Evolutionary conservation across 1,140 invertebrate genomes (phyloP).

Genomic region (Gryon sp.): DNA sequence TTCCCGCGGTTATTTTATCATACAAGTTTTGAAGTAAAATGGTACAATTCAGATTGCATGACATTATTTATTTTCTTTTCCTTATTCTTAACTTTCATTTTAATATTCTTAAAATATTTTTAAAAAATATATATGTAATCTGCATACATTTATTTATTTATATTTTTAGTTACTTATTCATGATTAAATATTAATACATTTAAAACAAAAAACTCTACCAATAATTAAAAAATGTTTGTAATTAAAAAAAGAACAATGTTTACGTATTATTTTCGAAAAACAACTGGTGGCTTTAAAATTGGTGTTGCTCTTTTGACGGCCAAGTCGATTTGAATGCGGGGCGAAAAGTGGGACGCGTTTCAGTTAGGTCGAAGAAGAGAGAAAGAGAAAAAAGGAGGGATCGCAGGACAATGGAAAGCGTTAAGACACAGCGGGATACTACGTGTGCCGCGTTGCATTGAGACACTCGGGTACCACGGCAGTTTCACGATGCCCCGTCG

Average conservation of each 20-base stretch:
- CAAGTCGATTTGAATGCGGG: conserved; percentile 32
- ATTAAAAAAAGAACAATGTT: too few relatives aligned
- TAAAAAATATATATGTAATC: too few relatives aligned
- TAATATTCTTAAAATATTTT: too few relatives aligned
- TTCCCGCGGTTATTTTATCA: conserved; percentile 11
- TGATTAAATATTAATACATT: too few relatives aligned
- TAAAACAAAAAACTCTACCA: too few relatives aligned
- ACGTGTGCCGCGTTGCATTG: conserved; percentile 62
- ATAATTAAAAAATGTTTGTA: too few relatives aligned
- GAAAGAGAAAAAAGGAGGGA: conserved; percentile 46
- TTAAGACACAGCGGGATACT: conserved; percentile 62
- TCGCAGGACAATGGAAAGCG: conserved; percentile 62
- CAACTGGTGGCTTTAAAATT: conserved; percentile 12
- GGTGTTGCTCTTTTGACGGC: conserved; percentile 53
- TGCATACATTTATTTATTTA: too few relatives aligned
- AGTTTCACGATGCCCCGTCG: conserved; percentile 61
- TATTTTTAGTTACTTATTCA: too few relatives aligned
- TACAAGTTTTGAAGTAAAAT: neutral
- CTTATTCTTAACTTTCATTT: too few relatives aligned
- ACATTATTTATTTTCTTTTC: too few relatives aligned
- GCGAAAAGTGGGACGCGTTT: conserved; percentile 58
- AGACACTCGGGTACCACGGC: conserved; percentile 59
- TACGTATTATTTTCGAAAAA: too few relatives aligned
- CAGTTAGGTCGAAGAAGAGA: conserved; percentile 45
- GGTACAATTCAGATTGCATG: too few relatives aligned